These are phyloP conservation scores for Penelope pileata DNA, from an alignment of 2,113 vertebrate species.

Conservation along the genomic window DNA sequence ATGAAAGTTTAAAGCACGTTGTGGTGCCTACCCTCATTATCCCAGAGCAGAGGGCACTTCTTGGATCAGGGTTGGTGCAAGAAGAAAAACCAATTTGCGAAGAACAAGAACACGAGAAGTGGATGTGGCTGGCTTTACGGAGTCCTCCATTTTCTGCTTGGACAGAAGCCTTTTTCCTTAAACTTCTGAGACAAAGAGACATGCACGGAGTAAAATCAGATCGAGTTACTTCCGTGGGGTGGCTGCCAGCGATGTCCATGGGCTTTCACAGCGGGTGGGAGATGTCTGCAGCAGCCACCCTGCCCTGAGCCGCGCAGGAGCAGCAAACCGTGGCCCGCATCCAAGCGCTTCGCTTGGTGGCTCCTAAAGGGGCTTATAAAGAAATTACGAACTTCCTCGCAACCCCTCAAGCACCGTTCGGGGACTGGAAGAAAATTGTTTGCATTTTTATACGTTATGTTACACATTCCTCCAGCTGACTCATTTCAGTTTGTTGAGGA, in stretches of 20 bases:
- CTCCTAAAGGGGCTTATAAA: conserved; percentile 39
- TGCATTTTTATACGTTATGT: conserved; percentile 44
- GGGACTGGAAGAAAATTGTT: conserved; percentile 35
- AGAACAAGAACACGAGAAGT: neutral
- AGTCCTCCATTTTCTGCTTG: neutral
- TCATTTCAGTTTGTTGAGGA: conserved; percentile 23
- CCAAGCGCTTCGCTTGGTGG: conserved; percentile 34
- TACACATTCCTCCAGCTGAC: conserved; percentile 14
- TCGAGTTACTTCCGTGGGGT: neutral
- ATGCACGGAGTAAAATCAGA: neutral
- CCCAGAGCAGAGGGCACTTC: neutral
- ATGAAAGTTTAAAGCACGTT: neutral
- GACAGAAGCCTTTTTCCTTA: neutral
- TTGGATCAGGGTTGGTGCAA: conserved; percentile 15
- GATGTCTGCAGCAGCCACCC: neutral
- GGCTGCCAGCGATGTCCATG: neutral
- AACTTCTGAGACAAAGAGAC: neutral
- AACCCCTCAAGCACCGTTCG: neutral
- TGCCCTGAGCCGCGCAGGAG: neutral
- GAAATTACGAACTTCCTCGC: conserved; percentile 58
- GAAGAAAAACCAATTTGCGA: neutral
- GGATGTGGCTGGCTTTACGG: neutral
- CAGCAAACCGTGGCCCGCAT: neutral
- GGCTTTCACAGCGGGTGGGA: neutral
- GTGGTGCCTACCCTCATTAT: conserved; percentile 15